Conservation (phyloP, 2,888 invertebrate genomes). For the Embidobia sp. region DNA sequence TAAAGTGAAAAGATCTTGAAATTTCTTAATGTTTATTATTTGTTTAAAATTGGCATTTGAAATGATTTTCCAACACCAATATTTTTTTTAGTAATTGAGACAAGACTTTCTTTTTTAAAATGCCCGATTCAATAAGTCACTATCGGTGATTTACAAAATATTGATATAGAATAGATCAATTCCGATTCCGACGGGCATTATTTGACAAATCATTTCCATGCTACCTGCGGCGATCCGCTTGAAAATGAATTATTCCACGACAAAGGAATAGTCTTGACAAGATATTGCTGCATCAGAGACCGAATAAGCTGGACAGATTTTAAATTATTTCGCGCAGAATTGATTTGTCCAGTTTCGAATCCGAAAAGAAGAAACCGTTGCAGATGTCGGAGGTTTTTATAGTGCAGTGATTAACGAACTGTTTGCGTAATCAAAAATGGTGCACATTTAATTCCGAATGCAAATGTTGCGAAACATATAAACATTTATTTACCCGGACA, state of each 20-base stretch:
- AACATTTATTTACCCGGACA: not conserved
- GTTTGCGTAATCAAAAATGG: not conserved
- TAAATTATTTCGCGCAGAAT: conserved; percentile 14
- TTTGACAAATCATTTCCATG: conserved; percentile 7
- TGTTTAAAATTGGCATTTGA: too few species aligned
- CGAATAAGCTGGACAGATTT: conserved; percentile 5
- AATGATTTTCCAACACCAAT: too few species aligned
- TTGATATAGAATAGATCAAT: not conserved
- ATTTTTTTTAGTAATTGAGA: too few species aligned
- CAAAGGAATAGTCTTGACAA: conserved; percentile 11
- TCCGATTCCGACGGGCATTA: not conserved
- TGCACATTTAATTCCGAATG: not conserved
- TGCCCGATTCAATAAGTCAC: too few species aligned
- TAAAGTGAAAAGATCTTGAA: too few species aligned
- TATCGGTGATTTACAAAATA: too few species aligned
- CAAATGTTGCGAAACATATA: not conserved
- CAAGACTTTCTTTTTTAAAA: too few species aligned
- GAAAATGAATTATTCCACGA: conserved; percentile 3
- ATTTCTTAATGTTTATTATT: too few species aligned
- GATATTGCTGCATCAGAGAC: not conserved
- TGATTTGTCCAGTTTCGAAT: conserved; percentile 1
- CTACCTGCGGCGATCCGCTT: not conserved
- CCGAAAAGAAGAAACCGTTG: not conserved
- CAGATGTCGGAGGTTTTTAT: not conserved
- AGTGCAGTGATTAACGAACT: conserved; percentile 3